These are phyloP conservation scores for Himalopsyche japonica DNA, from an alignment of 2,888 invertebrate genomes.

Conservation along the genomic window DNA sequence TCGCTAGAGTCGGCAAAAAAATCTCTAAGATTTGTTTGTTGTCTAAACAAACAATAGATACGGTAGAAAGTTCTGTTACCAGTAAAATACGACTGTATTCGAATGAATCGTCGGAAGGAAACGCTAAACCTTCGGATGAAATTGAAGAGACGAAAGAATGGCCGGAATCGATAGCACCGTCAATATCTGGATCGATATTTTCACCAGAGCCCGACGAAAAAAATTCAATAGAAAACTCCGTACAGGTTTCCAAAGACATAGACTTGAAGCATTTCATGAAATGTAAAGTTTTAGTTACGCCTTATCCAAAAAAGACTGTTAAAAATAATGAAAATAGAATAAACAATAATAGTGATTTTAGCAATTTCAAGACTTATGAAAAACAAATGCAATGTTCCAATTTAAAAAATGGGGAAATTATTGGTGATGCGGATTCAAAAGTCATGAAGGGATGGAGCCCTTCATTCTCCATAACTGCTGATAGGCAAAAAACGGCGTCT, in stretches of 20 bases:
- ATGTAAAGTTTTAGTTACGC: slow-evolving; percentile 42
- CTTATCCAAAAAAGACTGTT: neutral
- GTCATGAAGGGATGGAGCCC: neutral
- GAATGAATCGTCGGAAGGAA: neutral
- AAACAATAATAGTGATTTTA: neutral
- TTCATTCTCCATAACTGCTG: neutral
- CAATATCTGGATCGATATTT: slow-evolving; percentile 55
- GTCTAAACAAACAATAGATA: slow-evolving; percentile 55
- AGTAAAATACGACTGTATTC: slow-evolving; percentile 47
- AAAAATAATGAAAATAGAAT: neutral
- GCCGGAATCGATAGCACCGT: slow-evolving; percentile 49
- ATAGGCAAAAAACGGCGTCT: neutral
- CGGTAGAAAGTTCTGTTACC: slow-evolving; percentile 53
- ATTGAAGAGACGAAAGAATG: neutral
- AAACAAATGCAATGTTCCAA: neutral
- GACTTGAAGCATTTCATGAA: slow-evolving; percentile 50
- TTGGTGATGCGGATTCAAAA: neutral
- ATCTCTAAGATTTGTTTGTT: slow-evolving; percentile 55
- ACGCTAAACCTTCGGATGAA: neutral
- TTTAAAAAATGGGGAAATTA: neutral
- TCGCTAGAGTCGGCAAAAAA: slow-evolving; percentile 54
- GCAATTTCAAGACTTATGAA: neutral
- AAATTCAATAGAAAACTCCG: neutral
- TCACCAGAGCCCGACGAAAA: slow-evolving; percentile 52
- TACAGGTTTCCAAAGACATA: slow-evolving; percentile 47